A percentile compares a stretch with the other conserved stretches of the same genome.
Conservation (phyloP, 2,888 invertebrate genomes). For the Allacma fusca region DNA sequence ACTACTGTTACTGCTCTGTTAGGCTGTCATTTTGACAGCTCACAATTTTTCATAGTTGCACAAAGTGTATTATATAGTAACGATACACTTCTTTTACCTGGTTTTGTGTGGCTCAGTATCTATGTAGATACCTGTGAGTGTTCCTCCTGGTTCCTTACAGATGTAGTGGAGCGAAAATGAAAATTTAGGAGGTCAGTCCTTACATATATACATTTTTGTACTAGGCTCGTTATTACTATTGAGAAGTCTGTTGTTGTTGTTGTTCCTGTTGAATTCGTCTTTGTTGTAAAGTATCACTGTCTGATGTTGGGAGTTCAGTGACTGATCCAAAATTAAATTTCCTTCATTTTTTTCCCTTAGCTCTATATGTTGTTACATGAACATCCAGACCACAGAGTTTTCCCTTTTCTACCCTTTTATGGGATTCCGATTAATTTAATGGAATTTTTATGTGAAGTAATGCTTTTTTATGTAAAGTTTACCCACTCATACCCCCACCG, state of each 20-base stretch:
- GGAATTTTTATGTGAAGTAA: not conserved
- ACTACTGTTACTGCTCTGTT: constrained; percentile 16
- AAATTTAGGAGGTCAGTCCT: constrained; percentile 23
- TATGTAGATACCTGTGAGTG: not conserved
- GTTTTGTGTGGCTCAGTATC: not conserved
- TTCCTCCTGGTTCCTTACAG: not conserved
- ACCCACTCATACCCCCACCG: too few species aligned
- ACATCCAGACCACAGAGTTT: not conserved
- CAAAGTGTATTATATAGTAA: not conserved
- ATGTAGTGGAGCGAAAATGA: constrained; percentile 31
- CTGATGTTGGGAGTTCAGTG: constrained; percentile 10
- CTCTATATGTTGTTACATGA: not conserved
- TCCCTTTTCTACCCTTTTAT: not conserved
- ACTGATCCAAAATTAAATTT: constrained; percentile 17
- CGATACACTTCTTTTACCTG: too few species aligned
- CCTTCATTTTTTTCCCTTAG: not conserved
- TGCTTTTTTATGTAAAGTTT: not conserved
- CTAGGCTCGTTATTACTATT: not conserved
- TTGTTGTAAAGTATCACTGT: not conserved
- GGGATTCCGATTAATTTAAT: not conserved
- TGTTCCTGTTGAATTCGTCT: not conserved
- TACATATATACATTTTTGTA: not conserved
- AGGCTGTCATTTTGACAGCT: constrained; percentile 32
- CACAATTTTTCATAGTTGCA: constrained; percentile 24
- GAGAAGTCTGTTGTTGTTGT: constrained; percentile 2